phyloP scores from a whole-genome alignment of 2,113 vertebrate species.

The Athene cunicularia region DNA sequence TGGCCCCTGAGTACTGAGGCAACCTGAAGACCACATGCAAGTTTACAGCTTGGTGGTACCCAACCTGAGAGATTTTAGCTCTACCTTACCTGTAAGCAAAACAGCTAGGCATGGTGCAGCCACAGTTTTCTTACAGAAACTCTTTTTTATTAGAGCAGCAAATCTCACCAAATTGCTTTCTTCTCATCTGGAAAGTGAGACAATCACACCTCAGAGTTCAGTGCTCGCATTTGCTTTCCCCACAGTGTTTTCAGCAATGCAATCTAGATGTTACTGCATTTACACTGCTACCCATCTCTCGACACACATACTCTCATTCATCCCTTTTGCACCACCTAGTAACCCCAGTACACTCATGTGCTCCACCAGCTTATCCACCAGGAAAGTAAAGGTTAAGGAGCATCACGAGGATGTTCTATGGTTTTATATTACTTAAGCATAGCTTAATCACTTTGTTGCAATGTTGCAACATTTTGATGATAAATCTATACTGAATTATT shows the following conservation, averaged over 20 bases:
- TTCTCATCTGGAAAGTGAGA: not conserved
- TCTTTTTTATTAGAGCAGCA: not conserved
- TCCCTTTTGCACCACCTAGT: not conserved
- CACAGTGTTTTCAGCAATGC: not conserved
- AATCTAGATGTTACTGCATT: not conserved
- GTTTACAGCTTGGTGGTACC: not conserved
- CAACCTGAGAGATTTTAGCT: not conserved
- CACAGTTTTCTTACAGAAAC: not conserved
- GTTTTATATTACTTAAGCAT: not conserved
- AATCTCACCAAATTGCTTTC: constrained; percentile 2
- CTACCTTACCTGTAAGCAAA: not conserved
- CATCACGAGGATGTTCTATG: not conserved
- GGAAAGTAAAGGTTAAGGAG: not conserved
- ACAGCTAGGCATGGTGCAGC: not conserved
- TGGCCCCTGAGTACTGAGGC: not conserved
- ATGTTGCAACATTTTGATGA: not conserved
- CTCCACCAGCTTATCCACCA: not conserved
- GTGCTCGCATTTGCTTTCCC: not conserved
- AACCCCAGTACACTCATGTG: rapidly evolving
- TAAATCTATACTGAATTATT: not conserved
- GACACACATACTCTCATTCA: rapidly evolving
- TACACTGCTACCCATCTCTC: not conserved
- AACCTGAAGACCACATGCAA: not conserved
- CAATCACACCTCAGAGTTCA: not conserved
- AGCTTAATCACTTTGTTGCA: not conserved